A percentile compares a stretch with the other conserved stretches of the same genome.
phyloP scores from a whole-genome alignment of 2,797 vertebrate genomes.

The Miichthys miiuy region DNA sequence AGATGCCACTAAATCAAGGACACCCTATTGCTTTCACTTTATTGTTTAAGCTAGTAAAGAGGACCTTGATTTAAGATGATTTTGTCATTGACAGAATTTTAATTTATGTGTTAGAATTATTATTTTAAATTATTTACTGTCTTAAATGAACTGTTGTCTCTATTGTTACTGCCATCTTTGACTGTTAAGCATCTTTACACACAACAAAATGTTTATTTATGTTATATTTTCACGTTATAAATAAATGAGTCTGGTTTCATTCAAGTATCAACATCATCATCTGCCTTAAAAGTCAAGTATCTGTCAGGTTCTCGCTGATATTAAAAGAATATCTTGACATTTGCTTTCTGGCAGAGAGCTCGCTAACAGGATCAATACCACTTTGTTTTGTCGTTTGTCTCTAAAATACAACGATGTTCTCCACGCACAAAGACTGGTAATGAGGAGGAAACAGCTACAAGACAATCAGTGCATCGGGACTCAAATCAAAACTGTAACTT shows the following conservation, averaged over 20 bases:
- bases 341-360: background rate
- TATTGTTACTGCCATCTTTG: background rate
- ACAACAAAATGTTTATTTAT: background rate
- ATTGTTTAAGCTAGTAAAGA: background rate
- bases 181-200: background rate
- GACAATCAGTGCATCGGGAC: background rate
- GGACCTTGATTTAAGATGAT: background rate
- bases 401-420: background rate
- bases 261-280: background rate
- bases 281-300: background rate
- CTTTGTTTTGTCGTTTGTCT: background rate
- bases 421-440: background rate
- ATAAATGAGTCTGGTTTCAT: background rate
- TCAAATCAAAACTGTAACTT: conserved; percentile 2
- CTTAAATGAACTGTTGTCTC: background rate
- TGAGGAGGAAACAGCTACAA: background rate
- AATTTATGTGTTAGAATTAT: background rate
- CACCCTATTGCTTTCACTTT: background rate
- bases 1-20: background rate
- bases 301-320: background rate
- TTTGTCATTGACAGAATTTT: background rate
- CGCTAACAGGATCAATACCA: background rate
- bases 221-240: background rate
- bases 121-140: background rate
- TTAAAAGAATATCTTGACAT: background rate